Evolutionary conservation across 2,113 vertebrate genomes (phyloP), one percentile per base, ranked within the genome.

Genomic region (Stigmatopora argus): DNA sequence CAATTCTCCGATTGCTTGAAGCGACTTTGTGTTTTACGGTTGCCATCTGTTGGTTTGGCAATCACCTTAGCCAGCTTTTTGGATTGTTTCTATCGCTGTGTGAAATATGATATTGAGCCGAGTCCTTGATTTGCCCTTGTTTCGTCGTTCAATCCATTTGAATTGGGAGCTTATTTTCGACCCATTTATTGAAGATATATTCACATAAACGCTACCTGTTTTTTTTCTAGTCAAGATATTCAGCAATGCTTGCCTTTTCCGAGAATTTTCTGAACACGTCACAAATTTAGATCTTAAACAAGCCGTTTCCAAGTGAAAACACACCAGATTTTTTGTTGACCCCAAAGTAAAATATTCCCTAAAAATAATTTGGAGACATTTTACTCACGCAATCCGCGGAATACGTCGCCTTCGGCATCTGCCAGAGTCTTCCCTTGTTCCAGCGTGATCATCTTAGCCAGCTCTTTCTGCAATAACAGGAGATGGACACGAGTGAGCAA

Each of bases 381-480:
- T 63, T 71, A 89, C 97, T 97, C 91, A 98, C 96, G 96, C 71
- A 98, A 91, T 86, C 97, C 97, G 90, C 97, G 93, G 76, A 97
- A 98, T 35, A 99, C 95, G 65, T 99, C 96, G 74, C 97, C 97
- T 78, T 99, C 97, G 35, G 97, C 96, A 81, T 98, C 96, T 17
- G 96, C 96, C 46, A 99, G 89, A 14, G 95, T 98, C 88, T 98
- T 98, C 23, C 96, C 97, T 90, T 98, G 97, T 81, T 99, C 97
- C 88, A 91, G 74, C 0, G 96, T 99, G 83, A 99, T 97, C 38
- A 93, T 66, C 76, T 86, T 96, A 48, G 96, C 92, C 80, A 98
- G 87, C 87, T 98, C 96, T 94, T 96, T 96, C 97, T 99, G 88
- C 47, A 93, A 83, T 1, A 38, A 41, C 69, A 41, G 14, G 23